Conservation (phyloP, 2,888 invertebrate genomes). For the Halictus ligatus region DNA sequence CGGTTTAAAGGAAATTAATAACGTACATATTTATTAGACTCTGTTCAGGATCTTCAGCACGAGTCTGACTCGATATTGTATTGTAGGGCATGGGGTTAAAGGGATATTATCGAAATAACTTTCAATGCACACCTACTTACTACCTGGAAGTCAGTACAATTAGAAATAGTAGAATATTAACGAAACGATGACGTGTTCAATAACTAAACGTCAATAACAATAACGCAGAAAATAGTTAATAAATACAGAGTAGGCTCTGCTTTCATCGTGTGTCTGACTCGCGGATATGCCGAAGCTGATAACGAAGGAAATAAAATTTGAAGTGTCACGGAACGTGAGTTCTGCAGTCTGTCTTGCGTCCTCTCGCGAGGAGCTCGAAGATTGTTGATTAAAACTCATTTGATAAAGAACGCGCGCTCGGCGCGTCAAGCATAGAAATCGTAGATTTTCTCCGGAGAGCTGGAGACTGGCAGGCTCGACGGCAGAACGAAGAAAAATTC, state of each 20-base stretch:
- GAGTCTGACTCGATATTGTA: too few species aligned
- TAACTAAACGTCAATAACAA: not conserved
- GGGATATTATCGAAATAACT: too few species aligned
- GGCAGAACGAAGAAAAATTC: not conserved
- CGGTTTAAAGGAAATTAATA: too few species aligned
- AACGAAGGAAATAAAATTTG: not conserved
- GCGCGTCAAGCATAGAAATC: not conserved
- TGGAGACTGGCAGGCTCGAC: not conserved
- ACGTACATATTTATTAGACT: too few species aligned
- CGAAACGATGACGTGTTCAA: too few species aligned
- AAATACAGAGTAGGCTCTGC: not conserved
- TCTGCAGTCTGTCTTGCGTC: not conserved
- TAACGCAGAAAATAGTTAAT: not conserved
- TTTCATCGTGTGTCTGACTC: not conserved
- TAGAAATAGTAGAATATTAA: too few species aligned
- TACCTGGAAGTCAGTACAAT: too few species aligned
- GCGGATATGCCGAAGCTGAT: not conserved
- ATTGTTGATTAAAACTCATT: not conserved
- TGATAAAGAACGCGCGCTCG: not conserved
- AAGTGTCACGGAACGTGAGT: not conserved
- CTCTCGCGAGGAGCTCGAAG: not conserved
- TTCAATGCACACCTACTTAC: too few species aligned
- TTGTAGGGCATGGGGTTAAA: too few species aligned
- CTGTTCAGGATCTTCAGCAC: too few species aligned
- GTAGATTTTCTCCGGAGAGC: not conserved